phyloP scores from a whole-genome alignment of 2,888 invertebrate genomes.

The Gordius sp. region DNA sequence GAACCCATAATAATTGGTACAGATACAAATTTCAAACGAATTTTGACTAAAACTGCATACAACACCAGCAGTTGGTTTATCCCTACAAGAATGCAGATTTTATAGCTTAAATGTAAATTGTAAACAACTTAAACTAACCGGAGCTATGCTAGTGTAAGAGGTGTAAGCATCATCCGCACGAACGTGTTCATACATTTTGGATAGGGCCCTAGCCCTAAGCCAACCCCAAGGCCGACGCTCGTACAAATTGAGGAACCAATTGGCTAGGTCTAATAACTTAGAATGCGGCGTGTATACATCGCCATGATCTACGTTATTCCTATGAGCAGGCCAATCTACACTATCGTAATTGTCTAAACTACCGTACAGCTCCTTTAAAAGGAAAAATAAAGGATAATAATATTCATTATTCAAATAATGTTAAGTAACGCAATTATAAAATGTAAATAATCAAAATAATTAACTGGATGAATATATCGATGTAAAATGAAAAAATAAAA shows the following conservation, averaged over 20 bases:
- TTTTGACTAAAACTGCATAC: no score
- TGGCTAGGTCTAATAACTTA: neutral
- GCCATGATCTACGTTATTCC: neutral
- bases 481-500: no score
- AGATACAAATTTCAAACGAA: no score
- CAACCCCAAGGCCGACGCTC: constrained; percentile 22
- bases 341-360: constrained; percentile 20
- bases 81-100: no score
- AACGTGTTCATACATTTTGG: constrained; percentile 24
- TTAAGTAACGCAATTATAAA: neutral
- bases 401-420: constrained; percentile 1
- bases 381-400: no score
- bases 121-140: constrained; percentile 21
- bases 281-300: constrained; percentile 5
- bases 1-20: no score
- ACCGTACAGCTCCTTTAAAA: constrained; percentile 24
- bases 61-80: no score
- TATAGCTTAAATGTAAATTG: neutral
- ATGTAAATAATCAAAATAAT: neutral
- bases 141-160: constrained; percentile 25
- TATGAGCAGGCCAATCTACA: neutral
- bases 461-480: no score
- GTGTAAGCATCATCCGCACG: constrained; percentile 26
- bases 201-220: constrained; percentile 22
- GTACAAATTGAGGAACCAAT: constrained; percentile 23